Evolutionary conservation across 1,140 invertebrate species (phyloP).

Genomic region (Papilio polytes): DNA sequence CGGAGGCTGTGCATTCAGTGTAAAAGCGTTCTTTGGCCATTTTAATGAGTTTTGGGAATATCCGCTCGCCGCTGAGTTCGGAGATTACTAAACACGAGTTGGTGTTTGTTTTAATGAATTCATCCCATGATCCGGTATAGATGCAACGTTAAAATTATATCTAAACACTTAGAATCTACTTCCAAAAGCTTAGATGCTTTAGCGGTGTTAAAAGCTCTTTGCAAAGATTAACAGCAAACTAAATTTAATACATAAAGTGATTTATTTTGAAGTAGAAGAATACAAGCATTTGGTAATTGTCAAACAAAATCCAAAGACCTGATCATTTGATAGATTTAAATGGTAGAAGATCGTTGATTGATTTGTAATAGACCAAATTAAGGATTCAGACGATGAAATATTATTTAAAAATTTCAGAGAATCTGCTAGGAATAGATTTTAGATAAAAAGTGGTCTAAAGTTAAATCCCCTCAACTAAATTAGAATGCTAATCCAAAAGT

Average conservation of each 20-base stretch:
- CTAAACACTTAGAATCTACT: neutral
- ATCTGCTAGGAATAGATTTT: too few species aligned
- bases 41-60: conserved; percentile 24
- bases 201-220: neutral
- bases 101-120: conserved; percentile 8
- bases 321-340: too few species aligned
- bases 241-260: too few species aligned
- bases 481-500: neutral
- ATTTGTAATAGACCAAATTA: neutral
- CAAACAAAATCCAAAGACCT: too few species aligned
- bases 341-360: too few species aligned
- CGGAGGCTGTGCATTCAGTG: neutral
- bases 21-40: conserved; percentile 14
- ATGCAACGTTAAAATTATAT: conserved; percentile 6
- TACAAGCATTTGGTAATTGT: too few species aligned
- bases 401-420: too few species aligned
- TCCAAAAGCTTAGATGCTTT: neutral
- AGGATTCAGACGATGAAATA: neutral
- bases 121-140: neutral
- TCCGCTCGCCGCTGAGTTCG: neutral
- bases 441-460: neutral
- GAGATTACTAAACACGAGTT: conserved; percentile 13
- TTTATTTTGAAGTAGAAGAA: too few species aligned
- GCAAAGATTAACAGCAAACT: too few species aligned
- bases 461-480: neutral